Evolutionary conservation across 2,888 invertebrate genomes (phyloP), one percentile per base, ranked within the genome.

Genomic region (Galerucella calmariensis): DNA sequence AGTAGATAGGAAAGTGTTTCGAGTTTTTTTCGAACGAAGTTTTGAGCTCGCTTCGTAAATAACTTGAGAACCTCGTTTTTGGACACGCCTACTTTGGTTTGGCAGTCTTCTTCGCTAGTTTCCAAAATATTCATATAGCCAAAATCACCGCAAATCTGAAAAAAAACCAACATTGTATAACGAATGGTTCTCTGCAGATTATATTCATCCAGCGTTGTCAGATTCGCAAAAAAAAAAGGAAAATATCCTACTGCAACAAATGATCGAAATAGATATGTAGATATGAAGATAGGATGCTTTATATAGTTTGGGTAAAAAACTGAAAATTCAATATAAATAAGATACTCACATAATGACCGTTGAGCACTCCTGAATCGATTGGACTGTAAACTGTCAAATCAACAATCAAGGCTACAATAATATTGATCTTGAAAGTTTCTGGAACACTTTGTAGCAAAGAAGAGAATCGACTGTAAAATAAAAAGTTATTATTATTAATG

Each of bases 301-400:
- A 20, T 20, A 20, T 20, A 20, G 20, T 20, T 20, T 20, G 20
- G 20, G 20, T 35, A 5, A 35, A 35, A 35, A 35, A 5, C 0
- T 35, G 5, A 35, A 10, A 2, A 10, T 53, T 67, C 9, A n/a
- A 27, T 65, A 65, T 65, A 61, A 41, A 66, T 61, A 44, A 67
- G 24, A 44, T 69, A 85, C 86, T 84, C 82, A 87, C 87, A 79
- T 84, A 85, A 76, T 82, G 83, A 66, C 86, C 86, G 65, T 81
- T 83, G 27, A 87, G 75, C 66, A 79, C 79, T 24, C 80, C 79
- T 2, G 78, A 72, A 75, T 85, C 78, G 6, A 86, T 82, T 12
- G 84, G 83, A n/a, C 78, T 51, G 51, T 79, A 66, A n/a, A 74
- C 75, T 8, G 75, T 44, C n/a, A 80, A 53, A 69, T 84, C 83